Evolutionary conservation across 2,797 vertebrate species (phyloP).

Genomic region (Pangasius mekongensis): DNA sequence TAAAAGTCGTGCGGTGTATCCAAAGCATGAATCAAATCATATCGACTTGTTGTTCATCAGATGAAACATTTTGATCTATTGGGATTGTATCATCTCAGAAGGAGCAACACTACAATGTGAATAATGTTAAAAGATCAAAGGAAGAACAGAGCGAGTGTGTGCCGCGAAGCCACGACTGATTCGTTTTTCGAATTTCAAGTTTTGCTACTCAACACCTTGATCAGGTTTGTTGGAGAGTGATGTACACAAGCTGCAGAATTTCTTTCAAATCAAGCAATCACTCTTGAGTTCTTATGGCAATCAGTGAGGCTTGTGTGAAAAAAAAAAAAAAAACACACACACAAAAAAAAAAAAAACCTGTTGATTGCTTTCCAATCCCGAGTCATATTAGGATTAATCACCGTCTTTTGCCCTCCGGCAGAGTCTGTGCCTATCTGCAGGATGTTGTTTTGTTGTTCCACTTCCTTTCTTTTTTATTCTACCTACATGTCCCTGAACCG

Average conservation of each 20-base stretch:
- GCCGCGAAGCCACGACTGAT: background rate
- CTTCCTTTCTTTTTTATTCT: background rate
- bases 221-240: background rate
- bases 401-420: background rate
- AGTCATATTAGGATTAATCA: background rate
- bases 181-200: background rate
- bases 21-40: background rate
- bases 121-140: background rate
- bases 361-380: constrained; percentile 6
- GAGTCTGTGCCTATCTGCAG: background rate
- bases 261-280: constrained; percentile 20
- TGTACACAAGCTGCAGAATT: background rate
- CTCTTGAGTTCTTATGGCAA: constrained; percentile 12
- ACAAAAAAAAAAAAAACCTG: background rate
- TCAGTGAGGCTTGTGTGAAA: constrained; percentile 4
- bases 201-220: background rate
- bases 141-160: background rate
- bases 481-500: background rate
- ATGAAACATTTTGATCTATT: background rate
- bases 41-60: background rate
- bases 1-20: background rate
- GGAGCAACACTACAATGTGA: background rate
- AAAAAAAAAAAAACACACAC: background rate
- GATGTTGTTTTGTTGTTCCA: background rate
- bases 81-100: background rate